Evolutionary conservation across 64 coral and sea anemone genomes (phyloP), one percentile per base, ranked within the genome.

Genomic region (Stichodactyla helianthus): DNA sequence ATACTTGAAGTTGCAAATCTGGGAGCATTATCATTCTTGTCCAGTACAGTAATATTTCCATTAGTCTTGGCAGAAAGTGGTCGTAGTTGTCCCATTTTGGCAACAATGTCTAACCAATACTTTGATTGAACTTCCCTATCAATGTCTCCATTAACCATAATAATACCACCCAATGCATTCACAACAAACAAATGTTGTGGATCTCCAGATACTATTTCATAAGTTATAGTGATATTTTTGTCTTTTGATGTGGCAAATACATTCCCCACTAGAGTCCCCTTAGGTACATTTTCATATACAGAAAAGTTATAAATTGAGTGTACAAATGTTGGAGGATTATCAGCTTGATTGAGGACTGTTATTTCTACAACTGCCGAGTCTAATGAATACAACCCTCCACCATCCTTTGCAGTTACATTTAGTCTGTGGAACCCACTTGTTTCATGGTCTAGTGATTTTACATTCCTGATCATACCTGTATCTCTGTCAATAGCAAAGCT

Each of bases 171-270:
- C 59, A 77, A 77, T 51, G 51, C 12, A 54, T 97, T 88, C 77
- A 97, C 94, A 59, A 74, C 13, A 31, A 97, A 97, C 4, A 79
- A 87, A 53, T 89, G 65, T 4, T 17, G 2, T 13, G 94, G 91
- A 53, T 97, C 94, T 64, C 94, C 94, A 56, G 94, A 97, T 67
- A 97, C 86, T 26, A 97, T 97, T 6, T 83, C 78, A 59, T 97
- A 97, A 9, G 52, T 77, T 44, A 97, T 87, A 65, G 80, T 90
- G n/a, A 53, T 84, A 85, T 52, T 90, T 51, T 87, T 92, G 61
- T 83, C 88, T 84, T 88, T 90, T 59, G 94, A 81, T 13, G 71
- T 90, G 56, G 94, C 94, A 78, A 83, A 86, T 11, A 97, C 94
- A 14, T 85, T 63, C 12, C 94, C 94, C 51, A 97, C 81, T 19